Evolutionary conservation across 2,888 invertebrate genomes (phyloP), one percentile per base, ranked within the genome.

Genomic region (Ophion costatus): DNA sequence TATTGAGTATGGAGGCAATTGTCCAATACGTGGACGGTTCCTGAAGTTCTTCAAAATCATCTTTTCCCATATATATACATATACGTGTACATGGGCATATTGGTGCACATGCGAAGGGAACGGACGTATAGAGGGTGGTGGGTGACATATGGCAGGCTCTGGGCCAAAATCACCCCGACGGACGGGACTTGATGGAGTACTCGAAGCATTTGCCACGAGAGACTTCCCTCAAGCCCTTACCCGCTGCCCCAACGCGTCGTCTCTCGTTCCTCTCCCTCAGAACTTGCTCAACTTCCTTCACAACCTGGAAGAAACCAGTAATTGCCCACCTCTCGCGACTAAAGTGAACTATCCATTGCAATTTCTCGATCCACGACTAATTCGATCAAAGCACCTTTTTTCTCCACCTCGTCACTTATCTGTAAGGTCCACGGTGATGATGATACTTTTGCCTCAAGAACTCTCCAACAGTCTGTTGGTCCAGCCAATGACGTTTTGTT

Each of bases 111-210:
- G 77, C 67, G 77, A 80, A 80, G 77, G 74, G 64, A 77, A 84
- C 59, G 67, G 67, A 66, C 86, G 88, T 86, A 89, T 88, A 88
- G 90, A 89, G 87, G 88, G 83, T 89, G 85, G 88, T 87, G 89
- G 90, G 90, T 93, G 93, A 93, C 92, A 90, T 92, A 92, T 92
- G 91, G 90, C 89, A 89, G 90, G 92, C 91, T 92, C 90, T 89
- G 87, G 86, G 88, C 88, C 90, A 91, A 90, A 92, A 92, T 92
- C 92, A 91, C 90, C 90, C 88, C 88, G 87, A 90, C 88, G 89
- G 87, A 88, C 88, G 87, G 87, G 88, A 89, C 90, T 91, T 92
- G 93, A 93, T 93, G 92, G 92, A 92, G 92, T 90, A 88, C 89
- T 88, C 88, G 85, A 87, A 83, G 90, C 85, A 91, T 91, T 89